These are phyloP conservation scores for Callyntrura guangdongensis DNA, from an alignment of 2,888 invertebrate species.

Conservation along the genomic window DNA sequence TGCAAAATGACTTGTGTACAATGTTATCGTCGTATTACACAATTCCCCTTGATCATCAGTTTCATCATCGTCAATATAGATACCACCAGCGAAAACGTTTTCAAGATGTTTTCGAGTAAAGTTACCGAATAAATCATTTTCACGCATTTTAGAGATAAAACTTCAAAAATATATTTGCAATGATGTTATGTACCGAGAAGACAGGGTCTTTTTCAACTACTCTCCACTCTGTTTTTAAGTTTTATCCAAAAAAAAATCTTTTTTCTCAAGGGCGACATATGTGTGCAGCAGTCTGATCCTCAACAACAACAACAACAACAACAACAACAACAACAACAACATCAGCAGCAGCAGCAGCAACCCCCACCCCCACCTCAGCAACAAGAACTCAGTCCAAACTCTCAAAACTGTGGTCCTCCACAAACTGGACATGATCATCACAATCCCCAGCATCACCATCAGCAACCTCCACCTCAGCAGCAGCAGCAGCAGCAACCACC, in stretches of 20 bases:
- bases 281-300: constrained; percentile 81
- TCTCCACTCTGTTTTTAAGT: too few relatives aligned
- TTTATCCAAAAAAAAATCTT: background rate
- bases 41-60: background rate
- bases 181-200: too few relatives aligned
- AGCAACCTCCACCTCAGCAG: constrained; percentile 74
- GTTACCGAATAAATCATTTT: constrained; percentile 67
- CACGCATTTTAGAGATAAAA: constrained; percentile 33
- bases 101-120: too few relatives aligned
- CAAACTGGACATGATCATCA: constrained; percentile 71
- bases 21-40: constrained; percentile 17
- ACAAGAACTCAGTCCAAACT: constrained; percentile 81
- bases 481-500: constrained; percentile 63
- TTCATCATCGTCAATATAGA: background rate
- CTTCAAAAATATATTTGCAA: background rate
- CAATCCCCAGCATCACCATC: constrained; percentile 76
- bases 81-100: too few relatives aligned
- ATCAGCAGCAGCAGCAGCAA: constrained; percentile 73
- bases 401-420: constrained; percentile 80
- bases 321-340: constrained; percentile 76
- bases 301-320: constrained; percentile 79
- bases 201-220: too few relatives aligned
- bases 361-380: constrained; percentile 77
- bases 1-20: background rate
- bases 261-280: constrained; percentile 80